A percentile compares a stretch with the other conserved stretches of the same genome.
Evolutionary conservation across 2,113 vertebrate genomes (phyloP).

Genomic region (Numida meleagris): DNA sequence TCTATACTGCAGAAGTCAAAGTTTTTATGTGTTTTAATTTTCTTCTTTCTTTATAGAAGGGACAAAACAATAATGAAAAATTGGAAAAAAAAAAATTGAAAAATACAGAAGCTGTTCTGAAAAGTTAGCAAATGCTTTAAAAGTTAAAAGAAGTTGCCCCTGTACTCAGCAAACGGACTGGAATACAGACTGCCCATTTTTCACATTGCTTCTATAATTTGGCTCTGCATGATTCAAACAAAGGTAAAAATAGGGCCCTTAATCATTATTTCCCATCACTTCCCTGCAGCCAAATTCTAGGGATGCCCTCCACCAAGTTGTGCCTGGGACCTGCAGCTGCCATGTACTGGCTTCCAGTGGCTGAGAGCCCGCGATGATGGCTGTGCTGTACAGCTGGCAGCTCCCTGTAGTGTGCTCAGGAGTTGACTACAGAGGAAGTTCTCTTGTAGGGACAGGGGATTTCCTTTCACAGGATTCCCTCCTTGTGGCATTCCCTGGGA

Average conservation of each 20-base stretch:
- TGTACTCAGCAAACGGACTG: not conserved
- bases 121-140: not conserved
- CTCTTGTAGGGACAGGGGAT: not conserved
- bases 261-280: not conserved
- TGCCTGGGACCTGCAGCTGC: not conserved
- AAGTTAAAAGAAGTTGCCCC: not conserved
- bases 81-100: conserved; percentile 13
- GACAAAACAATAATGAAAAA: conserved; percentile 34
- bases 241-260: not conserved
- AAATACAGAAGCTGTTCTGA: not conserved
- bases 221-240: not conserved
- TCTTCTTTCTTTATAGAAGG: conserved; percentile 9
- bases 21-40: conserved; percentile 47
- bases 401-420: not conserved
- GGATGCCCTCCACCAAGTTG: rapidly evolving
- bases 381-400: not conserved
- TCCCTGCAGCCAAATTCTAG: not conserved
- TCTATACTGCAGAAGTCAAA: not conserved
- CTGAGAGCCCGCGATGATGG: rapidly evolving
- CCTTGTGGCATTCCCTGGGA: not conserved
- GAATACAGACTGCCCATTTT: not conserved
- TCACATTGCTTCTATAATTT: not conserved
- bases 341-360: rapidly evolving
- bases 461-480: conserved; percentile 21
- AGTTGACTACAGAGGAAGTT: not conserved